Conservation (phyloP, 2,888 invertebrate genomes). For the Lasioglossum figueresi region DNA sequence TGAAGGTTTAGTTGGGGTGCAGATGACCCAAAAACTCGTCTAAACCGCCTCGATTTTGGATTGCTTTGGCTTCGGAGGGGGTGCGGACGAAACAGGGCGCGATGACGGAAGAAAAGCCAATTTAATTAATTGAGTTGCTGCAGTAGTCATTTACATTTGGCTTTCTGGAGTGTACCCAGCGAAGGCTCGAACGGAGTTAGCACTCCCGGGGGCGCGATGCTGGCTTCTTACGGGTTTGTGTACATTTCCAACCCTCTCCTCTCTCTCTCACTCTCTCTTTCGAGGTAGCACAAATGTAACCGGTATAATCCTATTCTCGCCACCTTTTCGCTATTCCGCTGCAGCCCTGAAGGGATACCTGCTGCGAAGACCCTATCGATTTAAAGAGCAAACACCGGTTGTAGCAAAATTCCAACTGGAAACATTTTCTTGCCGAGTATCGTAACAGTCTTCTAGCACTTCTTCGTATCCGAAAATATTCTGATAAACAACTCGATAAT, state of each 20-base stretch:
- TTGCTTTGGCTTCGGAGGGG: not conserved
- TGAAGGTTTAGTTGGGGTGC: not conserved
- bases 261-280: not conserved
- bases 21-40: not conserved
- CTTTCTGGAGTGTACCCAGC: constrained; percentile 66
- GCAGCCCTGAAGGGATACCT: not conserved
- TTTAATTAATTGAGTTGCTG: constrained; percentile 79
- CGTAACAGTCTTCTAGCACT: not conserved
- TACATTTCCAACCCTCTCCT: constrained; percentile 44
- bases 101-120: constrained; percentile 47
- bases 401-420: not conserved
- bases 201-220: constrained; percentile 74
- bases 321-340: constrained; percentile 23
- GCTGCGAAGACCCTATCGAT: not conserved
- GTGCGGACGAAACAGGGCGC: not conserved
- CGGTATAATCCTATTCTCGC: constrained; percentile 38
- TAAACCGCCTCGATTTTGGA: not conserved
- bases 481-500: not conserved
- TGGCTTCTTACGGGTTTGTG: constrained; percentile 70
- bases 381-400: not conserved
- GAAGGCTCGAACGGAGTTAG: constrained; percentile 67
- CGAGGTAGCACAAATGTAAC: constrained; percentile 32
- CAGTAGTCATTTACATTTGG: constrained; percentile 75
- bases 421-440: not conserved
- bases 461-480: not conserved